These are phyloP conservation scores for Fistularia commersonii DNA, from an alignment of 2,797 vertebrate genomes.

Conservation along the genomic window DNA sequence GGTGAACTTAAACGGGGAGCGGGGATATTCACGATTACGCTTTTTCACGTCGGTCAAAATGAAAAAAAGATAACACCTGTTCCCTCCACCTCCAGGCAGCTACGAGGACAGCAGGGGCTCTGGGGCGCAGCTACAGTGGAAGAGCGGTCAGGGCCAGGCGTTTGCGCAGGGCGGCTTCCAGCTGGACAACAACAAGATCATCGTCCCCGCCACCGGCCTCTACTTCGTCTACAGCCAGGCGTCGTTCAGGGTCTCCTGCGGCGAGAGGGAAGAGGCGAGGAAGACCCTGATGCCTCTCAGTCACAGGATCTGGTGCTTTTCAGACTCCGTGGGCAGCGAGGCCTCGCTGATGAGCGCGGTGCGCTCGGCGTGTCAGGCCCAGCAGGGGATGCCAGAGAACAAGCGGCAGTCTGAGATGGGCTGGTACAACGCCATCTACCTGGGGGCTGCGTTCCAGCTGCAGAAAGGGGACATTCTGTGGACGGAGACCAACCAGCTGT, in stretches of 20 bases:
- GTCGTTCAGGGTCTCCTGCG: conserved; percentile 66
- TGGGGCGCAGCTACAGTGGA: conserved; percentile 46
- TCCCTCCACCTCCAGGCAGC: conserved; percentile 24
- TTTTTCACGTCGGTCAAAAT: not conserved
- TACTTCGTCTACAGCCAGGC: conserved; percentile 81
- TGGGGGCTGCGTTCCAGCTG: conserved; percentile 73
- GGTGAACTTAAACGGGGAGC: no score
- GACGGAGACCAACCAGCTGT: conserved; percentile 57
- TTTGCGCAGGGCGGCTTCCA: conserved; percentile 65
- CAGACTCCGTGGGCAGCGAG: conserved; percentile 30
- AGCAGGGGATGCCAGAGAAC: not conserved
- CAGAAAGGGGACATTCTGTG: conserved; percentile 59
- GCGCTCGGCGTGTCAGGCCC: conserved; percentile 62
- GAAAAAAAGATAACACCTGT: no score
- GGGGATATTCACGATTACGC: no score
- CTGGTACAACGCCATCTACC: conserved; percentile 73
- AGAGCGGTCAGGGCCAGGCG: conserved; percentile 47
- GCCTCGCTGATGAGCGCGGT: conserved; percentile 58
- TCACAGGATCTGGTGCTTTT: conserved; percentile 60
- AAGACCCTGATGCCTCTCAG: conserved; percentile 37
- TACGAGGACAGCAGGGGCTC: not conserved
- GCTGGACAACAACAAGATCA: conserved; percentile 56
- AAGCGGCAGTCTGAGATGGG: not conserved
- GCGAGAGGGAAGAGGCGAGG: accelerated
- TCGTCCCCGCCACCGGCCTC: conserved; percentile 58